phyloP scores from a whole-genome alignment of 2,797 vertebrate genomes.

The Pogonophryne albipinna region DNA sequence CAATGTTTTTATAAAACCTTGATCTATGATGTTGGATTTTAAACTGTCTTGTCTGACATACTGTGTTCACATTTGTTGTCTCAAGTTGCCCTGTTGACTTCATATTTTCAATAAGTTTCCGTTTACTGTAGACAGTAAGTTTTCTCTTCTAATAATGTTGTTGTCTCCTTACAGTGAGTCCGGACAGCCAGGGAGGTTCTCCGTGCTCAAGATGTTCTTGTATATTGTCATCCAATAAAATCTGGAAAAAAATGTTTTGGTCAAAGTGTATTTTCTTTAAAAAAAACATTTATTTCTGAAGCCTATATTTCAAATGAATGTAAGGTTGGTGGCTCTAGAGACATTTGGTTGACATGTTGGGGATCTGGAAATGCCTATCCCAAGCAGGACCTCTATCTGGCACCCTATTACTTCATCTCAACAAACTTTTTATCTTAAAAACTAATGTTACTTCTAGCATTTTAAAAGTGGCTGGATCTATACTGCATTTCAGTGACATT shows the following conservation, averaged over 20 bases:
- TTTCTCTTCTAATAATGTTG: slow-evolving; percentile 20
- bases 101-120: background rate
- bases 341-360: no score
- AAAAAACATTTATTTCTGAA: background rate
- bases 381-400: no score
- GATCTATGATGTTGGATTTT: background rate
- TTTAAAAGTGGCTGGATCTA: no score
- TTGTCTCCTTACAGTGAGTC: slow-evolving; percentile 80
- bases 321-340: background rate
- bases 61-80: background rate
- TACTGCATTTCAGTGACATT: no score
- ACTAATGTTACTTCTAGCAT: no score
- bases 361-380: no score
- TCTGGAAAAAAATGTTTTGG: slow-evolving; percentile 52
- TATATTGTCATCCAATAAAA: slow-evolving; percentile 86
- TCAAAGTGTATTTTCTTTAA: slow-evolving; percentile 18
- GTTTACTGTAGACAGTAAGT: background rate
- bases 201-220: slow-evolving; percentile 86
- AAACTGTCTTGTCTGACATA: background rate
- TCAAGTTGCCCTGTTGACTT: slow-evolving; percentile 1
- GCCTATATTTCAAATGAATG: background rate
- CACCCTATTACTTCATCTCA: no score
- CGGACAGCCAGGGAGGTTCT: slow-evolving; percentile 69
- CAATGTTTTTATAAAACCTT: background rate
- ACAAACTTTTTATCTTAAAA: no score